These are phyloP conservation scores for Drosophila bocki DNA, from an alignment of 1,140 invertebrate species.

Conservation along the genomic window DNA sequence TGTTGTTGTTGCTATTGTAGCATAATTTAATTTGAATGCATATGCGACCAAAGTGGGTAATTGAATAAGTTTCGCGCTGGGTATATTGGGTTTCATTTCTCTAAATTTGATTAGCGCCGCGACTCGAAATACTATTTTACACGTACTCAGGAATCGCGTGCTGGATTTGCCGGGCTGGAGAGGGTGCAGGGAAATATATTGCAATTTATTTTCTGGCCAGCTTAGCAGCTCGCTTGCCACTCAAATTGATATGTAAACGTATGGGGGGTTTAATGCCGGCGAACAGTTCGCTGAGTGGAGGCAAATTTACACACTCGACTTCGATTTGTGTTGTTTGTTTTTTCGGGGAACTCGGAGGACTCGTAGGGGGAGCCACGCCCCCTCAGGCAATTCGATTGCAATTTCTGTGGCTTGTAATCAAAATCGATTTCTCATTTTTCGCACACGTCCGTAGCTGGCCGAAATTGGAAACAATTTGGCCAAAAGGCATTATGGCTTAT, in stretches of 20 bases:
- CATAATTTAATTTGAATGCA: conserved; percentile 83
- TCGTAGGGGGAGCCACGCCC: conserved; percentile 19
- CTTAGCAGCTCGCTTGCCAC: conserved; percentile 19
- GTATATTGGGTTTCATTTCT: conserved; percentile 45
- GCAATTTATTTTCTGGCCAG: conserved; percentile 56
- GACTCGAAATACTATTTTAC: conserved; percentile 61
- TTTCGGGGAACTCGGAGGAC: conserved; percentile 7
- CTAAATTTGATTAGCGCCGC: conserved; percentile 75
- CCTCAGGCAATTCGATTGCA: conserved; percentile 34
- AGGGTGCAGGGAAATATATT: conserved; percentile 28
- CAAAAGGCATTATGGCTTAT: conserved; percentile 2
- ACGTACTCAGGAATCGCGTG: conserved; percentile 37
- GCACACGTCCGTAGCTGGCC: conserved; percentile 18
- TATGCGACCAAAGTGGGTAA: conserved; percentile 77
- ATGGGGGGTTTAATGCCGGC: conserved; percentile 49
- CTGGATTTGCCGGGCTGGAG: neutral
- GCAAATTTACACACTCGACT: conserved; percentile 46
- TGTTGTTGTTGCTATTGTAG: conserved; percentile 50
- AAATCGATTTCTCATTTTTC: conserved; percentile 62
- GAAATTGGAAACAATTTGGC: conserved; percentile 56
- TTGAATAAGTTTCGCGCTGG: conserved; percentile 75
- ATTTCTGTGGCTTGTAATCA: conserved; percentile 49
- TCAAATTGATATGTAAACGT: conserved; percentile 68
- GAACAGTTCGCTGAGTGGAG: conserved; percentile 55
- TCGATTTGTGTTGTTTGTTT: conserved; percentile 53